Base-by-base conservation (phyloP, 2,113 vertebrate species). In the Jacana jacana region DNA sequence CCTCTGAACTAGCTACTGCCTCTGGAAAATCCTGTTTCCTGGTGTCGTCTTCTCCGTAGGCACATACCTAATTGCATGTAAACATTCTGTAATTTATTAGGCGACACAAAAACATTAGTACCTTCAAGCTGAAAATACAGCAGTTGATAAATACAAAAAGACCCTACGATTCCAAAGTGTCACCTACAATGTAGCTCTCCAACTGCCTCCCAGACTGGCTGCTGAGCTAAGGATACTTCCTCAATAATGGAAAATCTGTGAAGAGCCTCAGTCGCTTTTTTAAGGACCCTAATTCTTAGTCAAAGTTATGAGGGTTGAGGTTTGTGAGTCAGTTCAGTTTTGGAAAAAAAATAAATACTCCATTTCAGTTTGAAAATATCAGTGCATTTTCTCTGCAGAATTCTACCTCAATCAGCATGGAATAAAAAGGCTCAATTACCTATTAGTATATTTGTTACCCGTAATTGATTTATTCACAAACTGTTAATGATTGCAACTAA, bases 1-100 rank as follows among this genome's bases (percentile, higher is more conserved):
- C 75, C 89, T 97, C 95, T 96, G 91, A 95, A 95, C 94, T 91
- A 95, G 86, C 88, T 97, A 91, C 89, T 92, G 95, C 90, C 83
- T 94, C 94, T 91, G 94, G 88, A 87, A 96, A 96, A 97, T 93
- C 58, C 80, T 97, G 93, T 77, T 96, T 89, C 69, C 70, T 46
- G 31, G 37, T 88, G 93, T 84, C 91, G 89, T 17, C 82, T 61
- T 83, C 63, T 97, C 96, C 89, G 4, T 71, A 60, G 81, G 87
- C 81, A 94, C 88, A 91, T 7, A 85, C 68, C 57, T 95, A 93
- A 93, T 93, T 92, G 88, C 75, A 91, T 91, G 95, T 94, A 95
- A 96, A 94, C 93, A 96, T 81, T 79, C 89, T 86, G 78, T 85
- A 89, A 96, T 95, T 94, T 91, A 93, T 75, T 93, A 83, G 1